These are phyloP conservation scores for Spinus olivaceus DNA, from an alignment of 2,797 vertebrate genomes.

Conservation along the genomic window DNA sequence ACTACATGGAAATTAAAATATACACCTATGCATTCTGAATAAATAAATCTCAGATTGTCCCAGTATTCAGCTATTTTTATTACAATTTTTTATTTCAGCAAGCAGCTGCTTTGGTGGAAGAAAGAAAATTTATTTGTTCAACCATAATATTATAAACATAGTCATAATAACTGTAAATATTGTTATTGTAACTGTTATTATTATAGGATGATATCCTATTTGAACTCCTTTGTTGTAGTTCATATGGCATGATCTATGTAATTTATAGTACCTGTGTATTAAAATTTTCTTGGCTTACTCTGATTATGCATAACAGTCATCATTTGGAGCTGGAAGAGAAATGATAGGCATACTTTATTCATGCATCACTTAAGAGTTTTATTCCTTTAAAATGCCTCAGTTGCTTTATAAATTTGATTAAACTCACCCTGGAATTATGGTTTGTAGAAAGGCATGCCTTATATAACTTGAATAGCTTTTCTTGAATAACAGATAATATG, in stretches of 20 bases:
- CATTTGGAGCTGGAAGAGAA: neutral
- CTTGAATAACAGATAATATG: neutral
- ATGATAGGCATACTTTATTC: neutral
- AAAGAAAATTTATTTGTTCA: neutral
- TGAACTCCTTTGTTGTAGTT: neutral
- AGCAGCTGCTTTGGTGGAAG: neutral
- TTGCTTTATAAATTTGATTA: neutral
- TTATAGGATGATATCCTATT: neutral
- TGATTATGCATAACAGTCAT: neutral
- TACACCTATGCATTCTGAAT: accelerated
- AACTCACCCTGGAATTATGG: neutral
- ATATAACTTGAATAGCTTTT: neutral
- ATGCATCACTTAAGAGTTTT: neutral
- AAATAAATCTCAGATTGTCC: neutral
- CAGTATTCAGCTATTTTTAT: neutral
- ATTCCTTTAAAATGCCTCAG: neutral
- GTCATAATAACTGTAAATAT: neutral
- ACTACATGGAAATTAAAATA: neutral
- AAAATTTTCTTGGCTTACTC: neutral
- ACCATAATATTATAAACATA: neutral
- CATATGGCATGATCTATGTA: neutral
- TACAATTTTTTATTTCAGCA: neutral
- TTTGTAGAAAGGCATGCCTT: neutral
- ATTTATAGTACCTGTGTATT: neutral
- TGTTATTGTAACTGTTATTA: neutral